A percentile compares a stretch with the other conserved stretches of the same genome.
Evolutionary conservation across 2,113 vertebrate genomes (phyloP).

Genomic region (Myxocyprinus asiaticus): DNA sequence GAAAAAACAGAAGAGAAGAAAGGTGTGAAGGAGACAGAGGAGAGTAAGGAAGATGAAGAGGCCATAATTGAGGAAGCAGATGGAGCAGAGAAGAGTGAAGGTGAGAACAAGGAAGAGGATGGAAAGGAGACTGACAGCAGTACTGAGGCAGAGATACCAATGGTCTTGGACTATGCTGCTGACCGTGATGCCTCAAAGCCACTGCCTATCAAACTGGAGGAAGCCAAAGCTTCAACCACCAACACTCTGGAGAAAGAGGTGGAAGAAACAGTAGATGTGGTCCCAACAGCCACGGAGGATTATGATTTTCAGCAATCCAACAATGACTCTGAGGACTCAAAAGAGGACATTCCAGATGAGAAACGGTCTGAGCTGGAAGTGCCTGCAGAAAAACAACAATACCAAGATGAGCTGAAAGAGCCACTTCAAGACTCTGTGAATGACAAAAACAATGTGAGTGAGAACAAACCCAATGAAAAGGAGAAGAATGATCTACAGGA

Average conservation of each 20-base stretch:
- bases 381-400: constrained; percentile 14
- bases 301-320: constrained; percentile 51
- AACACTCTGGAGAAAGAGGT: background rate
- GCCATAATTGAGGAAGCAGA: background rate
- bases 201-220: constrained; percentile 33
- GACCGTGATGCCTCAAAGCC: constrained; percentile 57
- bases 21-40: background rate
- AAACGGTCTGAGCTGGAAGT: constrained; percentile 11
- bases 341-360: constrained; percentile 33
- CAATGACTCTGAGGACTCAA: constrained; percentile 24
- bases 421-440: background rate
- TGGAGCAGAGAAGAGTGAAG: background rate
- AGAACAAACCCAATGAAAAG: background rate
- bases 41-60: constrained; percentile 14
- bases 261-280: constrained; percentile 38
- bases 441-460: constrained; percentile 6
- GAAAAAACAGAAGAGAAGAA: background rate
- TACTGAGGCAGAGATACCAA: constrained; percentile 65
- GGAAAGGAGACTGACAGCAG: constrained; percentile 66
- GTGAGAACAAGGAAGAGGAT: constrained; percentile 2
- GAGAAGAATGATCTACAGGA: constrained; percentile 27
- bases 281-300: constrained; percentile 33
- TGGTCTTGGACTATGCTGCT: constrained; percentile 64
- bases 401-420: constrained; percentile 25
- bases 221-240: constrained; percentile 15